Percentiles rank a stretch among this genome's conserved stretches.
Conservation (phyloP, 1,140 invertebrate genomes). For the Drosophila lowei region DNA sequence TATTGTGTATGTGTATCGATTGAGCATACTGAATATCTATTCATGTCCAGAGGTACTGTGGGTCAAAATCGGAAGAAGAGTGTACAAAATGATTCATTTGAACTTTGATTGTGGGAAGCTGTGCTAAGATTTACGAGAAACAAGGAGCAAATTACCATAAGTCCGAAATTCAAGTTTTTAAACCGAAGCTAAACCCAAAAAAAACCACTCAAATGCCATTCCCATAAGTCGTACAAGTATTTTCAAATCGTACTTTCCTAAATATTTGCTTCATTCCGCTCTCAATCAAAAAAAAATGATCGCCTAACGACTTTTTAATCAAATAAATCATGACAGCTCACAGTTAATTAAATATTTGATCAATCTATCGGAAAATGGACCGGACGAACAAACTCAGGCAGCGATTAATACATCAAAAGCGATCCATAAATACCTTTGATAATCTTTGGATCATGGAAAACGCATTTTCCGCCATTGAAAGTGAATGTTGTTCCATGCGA, state of each 20-base stretch:
- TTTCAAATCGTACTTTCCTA: too few relatives aligned
- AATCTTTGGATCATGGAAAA: slow-evolving; percentile 42
- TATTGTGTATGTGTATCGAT: not conserved
- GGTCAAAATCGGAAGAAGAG: not conserved
- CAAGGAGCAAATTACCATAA: not conserved
- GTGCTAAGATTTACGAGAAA: too few relatives aligned
- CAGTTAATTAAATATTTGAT: slow-evolving; percentile 40
- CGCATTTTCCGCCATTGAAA: slow-evolving; percentile 73
- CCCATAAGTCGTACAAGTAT: too few relatives aligned
- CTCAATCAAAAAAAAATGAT: slow-evolving; percentile 16
- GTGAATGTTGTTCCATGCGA: slow-evolving; percentile 71
- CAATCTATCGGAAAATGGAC: slow-evolving; percentile 44
- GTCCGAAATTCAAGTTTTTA: not conserved
- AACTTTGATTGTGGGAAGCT: too few relatives aligned
- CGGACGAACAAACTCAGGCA: slow-evolving; percentile 15
- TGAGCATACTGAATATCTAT: not conserved
- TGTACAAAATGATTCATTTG: not conserved
- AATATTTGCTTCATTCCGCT: not conserved
- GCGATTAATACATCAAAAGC: slow-evolving; percentile 44
- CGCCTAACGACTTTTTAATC: slow-evolving; percentile 20
- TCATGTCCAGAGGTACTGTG: not conserved
- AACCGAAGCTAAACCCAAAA: too few relatives aligned
- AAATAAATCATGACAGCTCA: slow-evolving; percentile 40
- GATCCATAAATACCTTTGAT: slow-evolving; percentile 30
- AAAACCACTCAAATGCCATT: not conserved